Evolutionary conservation across 2,797 vertebrate species (phyloP).

Genomic region (Australoheros facetus): DNA sequence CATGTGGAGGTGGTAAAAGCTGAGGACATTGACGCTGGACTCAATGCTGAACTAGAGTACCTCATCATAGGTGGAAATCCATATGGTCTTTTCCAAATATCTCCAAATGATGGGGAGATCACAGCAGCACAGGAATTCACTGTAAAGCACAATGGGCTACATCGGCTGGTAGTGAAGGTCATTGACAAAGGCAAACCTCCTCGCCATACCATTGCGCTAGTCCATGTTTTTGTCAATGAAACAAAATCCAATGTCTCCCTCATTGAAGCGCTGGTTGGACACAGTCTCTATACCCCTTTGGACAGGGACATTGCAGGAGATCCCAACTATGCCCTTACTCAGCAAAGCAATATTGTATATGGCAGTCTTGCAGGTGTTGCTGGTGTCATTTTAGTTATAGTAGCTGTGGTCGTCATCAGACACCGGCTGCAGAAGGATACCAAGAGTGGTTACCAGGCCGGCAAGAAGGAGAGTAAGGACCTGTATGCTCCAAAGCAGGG

Average conservation of each 20-base stretch:
- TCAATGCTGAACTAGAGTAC: slow-evolving; percentile 90
- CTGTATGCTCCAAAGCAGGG: slow-evolving; percentile 93
- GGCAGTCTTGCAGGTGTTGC: slow-evolving; percentile 90
- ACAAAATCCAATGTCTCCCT: slow-evolving; percentile 90
- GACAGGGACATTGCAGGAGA: slow-evolving; percentile 97
- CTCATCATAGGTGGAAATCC: slow-evolving; percentile 94
- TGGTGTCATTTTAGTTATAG: slow-evolving; percentile 91
- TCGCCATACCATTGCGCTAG: slow-evolving; percentile 90
- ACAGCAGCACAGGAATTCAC: slow-evolving; percentile 91
- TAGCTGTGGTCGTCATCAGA: slow-evolving; percentile 90
- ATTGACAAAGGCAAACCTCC: slow-evolving; percentile 93
- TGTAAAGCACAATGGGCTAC: slow-evolving; percentile 92
- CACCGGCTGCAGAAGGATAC: slow-evolving; percentile 93
- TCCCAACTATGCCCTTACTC: slow-evolving; percentile 88
- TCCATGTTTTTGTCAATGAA: slow-evolving; percentile 96
- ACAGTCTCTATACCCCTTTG: slow-evolving; percentile 94
- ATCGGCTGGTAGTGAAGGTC: slow-evolving; percentile 92
- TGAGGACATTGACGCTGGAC: slow-evolving; percentile 93
- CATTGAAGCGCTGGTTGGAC: slow-evolving; percentile 91
- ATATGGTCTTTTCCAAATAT: slow-evolving; percentile 93
- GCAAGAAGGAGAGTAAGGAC: slow-evolving; percentile 98
- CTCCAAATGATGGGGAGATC: slow-evolving; percentile 88
- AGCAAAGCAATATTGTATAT: slow-evolving; percentile 91
- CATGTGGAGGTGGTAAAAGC: slow-evolving; percentile 91
- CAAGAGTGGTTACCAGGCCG: slow-evolving; percentile 96